Conservation (phyloP, 2,888 invertebrate genomes). For the Drosophila setosimentum region DNA sequence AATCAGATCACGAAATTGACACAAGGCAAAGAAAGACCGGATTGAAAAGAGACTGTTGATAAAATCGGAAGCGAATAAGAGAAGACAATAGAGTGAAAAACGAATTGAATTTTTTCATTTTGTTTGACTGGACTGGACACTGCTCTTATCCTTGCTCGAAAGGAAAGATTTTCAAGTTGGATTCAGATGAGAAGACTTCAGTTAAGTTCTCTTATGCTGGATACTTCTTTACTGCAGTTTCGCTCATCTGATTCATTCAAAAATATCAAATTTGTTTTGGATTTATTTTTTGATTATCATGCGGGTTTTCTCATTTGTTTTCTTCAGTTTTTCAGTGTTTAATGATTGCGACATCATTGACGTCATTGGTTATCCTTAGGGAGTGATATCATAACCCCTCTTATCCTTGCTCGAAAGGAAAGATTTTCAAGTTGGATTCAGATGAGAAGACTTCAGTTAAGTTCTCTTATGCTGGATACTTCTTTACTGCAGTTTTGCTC, state of each 20-base stretch:
- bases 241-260: constrained; percentile 21
- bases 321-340: background rate
- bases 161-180: background rate
- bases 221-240: background rate
- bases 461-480: constrained; percentile 1
- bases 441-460: background rate
- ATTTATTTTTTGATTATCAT: constrained; percentile 19
- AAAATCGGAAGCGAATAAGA: constrained; percentile 1
- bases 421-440: background rate
- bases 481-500: background rate
- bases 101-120: constrained; percentile 36
- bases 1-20: constrained; percentile 31
- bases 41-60: background rate
- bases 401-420: no score
- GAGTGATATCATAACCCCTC: constrained; percentile 40
- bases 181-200: background rate
- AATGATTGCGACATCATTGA: constrained; percentile 12
- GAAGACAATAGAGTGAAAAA: background rate
- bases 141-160: background rate
- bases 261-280: constrained; percentile 1
- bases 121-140: background rate
- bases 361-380: constrained; percentile 1
- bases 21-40: background rate
- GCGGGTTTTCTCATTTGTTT: constrained; percentile 5
- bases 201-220: constrained; percentile 2